Conservation (phyloP, 2,888 invertebrate genomes). For the Trileptium ribeirensis region DNA sequence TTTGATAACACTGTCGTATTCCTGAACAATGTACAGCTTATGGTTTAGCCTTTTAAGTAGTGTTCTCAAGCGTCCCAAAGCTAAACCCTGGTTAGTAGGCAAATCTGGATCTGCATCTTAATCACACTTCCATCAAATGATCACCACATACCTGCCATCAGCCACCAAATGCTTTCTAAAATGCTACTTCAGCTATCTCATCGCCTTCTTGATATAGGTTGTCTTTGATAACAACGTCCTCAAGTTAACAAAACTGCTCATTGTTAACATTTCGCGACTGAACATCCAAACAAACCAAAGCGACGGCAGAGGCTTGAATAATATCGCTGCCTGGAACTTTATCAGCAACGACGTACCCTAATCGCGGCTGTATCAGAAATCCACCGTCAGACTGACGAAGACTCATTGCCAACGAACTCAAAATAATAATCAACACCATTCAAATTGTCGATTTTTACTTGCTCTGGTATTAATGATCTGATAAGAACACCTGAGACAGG, state of each 20-base stretch:
- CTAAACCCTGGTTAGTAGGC: neutral
- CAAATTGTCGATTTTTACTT: too few relatives aligned
- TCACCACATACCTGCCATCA: neutral
- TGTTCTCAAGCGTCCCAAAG: neutral
- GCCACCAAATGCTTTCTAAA: neutral
- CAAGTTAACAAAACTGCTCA: neutral
- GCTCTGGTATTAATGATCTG: too few relatives aligned
- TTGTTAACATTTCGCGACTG: too few relatives aligned
- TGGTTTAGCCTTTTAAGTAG: neutral
- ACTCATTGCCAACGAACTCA: neutral
- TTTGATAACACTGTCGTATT: neutral
- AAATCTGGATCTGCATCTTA: neutral
- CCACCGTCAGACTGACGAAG: neutral
- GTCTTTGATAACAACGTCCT: neutral
- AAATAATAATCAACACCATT: constrained; percentile 1
- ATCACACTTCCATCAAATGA: neutral
- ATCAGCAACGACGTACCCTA: neutral
- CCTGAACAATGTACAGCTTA: neutral
- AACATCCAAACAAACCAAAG: neutral
- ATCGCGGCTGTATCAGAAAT: too few relatives aligned
- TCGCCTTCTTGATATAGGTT: too few relatives aligned
- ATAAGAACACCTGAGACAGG: too few relatives aligned
- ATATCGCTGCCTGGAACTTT: neutral
- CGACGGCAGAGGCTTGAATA: neutral
- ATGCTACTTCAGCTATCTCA: neutral